A percentile compares a stretch with the other conserved stretches of the same genome.
These are phyloP conservation scores for Pristionchus fissidentatus DNA, from an alignment of 2,888 invertebrate genomes.

Conservation along the genomic window DNA sequence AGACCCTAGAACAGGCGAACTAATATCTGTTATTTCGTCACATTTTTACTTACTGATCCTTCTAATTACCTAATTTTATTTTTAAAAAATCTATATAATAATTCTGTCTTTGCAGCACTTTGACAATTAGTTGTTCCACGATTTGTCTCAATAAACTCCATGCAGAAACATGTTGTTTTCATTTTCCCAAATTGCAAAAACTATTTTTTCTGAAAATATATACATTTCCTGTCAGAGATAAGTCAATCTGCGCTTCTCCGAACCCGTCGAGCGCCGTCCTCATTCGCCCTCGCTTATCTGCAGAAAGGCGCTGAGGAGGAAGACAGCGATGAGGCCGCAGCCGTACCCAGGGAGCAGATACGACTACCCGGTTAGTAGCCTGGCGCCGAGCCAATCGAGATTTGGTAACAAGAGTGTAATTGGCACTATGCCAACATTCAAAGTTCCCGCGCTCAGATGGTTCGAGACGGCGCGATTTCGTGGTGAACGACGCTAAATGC, in stretches of 20 bases:
- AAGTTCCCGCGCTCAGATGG: slow-evolving; percentile 49
- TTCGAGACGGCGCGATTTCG: slow-evolving; percentile 60
- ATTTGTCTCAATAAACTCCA: no score
- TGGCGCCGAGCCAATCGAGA: not conserved
- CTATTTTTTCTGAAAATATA: no score
- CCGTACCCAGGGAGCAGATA: slow-evolving; percentile 43
- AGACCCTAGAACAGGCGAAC: no score
- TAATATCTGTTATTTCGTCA: no score
- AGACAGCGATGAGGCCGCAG: not conserved
- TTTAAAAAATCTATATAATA: not conserved
- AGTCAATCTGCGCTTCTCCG: slow-evolving; percentile 49
- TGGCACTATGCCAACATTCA: not conserved
- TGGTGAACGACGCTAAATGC: slow-evolving; percentile 70
- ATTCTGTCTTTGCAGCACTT: not conserved
- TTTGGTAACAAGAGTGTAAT: not conserved
- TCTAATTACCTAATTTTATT: not conserved
- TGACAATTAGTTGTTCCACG: no score
- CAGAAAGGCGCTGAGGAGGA: slow-evolving; percentile 32
- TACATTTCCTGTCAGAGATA: not conserved
- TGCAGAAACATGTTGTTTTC: no score
- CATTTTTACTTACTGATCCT: no score
- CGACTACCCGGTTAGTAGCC: not conserved
- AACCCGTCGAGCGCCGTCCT: slow-evolving; percentile 57
- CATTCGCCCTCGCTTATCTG: slow-evolving; percentile 58
- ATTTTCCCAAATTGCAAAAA: no score